A percentile compares a stretch with the other conserved stretches of the same genome.
Conservation (phyloP, 2,797 vertebrate genomes). For the Lithobates pipiens region DNA sequence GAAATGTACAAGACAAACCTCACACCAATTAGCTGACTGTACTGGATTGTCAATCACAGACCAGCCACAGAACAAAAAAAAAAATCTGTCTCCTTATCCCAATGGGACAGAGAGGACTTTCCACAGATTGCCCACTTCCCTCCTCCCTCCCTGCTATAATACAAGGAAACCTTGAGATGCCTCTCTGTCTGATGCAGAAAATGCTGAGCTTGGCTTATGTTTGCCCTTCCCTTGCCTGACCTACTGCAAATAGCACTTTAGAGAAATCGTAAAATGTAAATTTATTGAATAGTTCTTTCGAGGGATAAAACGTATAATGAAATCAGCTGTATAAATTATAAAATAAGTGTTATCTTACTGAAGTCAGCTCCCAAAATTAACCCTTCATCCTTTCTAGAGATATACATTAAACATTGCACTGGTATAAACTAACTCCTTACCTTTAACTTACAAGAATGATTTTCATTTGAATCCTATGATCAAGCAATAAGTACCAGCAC, state of each 20-base stretch:
- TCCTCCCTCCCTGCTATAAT: conserved; percentile 1
- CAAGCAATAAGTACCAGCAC: too few species aligned
- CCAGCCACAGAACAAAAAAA: conserved; percentile 13
- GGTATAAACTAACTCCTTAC: too few species aligned
- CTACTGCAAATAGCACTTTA: conserved; percentile 55
- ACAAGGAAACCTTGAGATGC: conserved; percentile 42
- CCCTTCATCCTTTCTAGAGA: neutral
- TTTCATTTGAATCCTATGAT: too few species aligned
- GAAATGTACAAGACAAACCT: conserved; percentile 22
- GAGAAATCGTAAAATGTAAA: conserved; percentile 60
- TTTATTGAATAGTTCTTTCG: conserved; percentile 57
- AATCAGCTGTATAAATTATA: conserved; percentile 55
- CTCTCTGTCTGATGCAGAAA: conserved; percentile 48
- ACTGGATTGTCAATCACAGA: conserved; percentile 25
- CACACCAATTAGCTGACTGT: conserved; percentile 49
- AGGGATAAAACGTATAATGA: conserved; percentile 56
- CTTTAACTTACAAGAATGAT: too few species aligned
- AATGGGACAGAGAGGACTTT: neutral
- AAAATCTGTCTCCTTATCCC: conserved; percentile 2
- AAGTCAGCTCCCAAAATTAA: conserved; percentile 41
- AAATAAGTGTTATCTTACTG: conserved; percentile 44
- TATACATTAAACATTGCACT: neutral
- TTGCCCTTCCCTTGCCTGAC: conserved; percentile 47
- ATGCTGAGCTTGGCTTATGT: conserved; percentile 53
- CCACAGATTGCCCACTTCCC: neutral